Evolutionary conservation across 2,113 vertebrate genomes (phyloP).

Genomic region (Sus scrofa): DNA sequence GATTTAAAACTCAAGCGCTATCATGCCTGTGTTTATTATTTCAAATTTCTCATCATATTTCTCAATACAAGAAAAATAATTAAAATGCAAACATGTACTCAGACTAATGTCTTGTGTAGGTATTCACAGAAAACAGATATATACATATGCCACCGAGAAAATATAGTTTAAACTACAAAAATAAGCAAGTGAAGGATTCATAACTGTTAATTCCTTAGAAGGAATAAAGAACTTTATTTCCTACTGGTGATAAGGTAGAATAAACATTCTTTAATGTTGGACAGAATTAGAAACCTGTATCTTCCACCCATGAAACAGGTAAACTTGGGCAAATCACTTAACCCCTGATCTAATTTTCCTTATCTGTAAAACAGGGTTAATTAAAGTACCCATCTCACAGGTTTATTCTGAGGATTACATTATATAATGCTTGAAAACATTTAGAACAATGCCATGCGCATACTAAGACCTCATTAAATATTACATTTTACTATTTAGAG

Average conservation of each 20-base stretch:
- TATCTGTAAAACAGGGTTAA: background rate
- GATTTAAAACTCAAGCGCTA: background rate
- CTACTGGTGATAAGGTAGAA: background rate
- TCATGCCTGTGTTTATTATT: background rate
- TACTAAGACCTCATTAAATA: background rate
- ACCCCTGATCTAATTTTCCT: background rate
- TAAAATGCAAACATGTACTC: conserved; percentile 4
- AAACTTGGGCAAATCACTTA: background rate
- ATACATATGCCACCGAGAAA: background rate
- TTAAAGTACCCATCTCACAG: background rate
- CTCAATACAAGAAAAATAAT: conserved; percentile 2
- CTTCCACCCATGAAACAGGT: background rate
- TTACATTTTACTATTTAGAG: background rate
- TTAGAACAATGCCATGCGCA: background rate
- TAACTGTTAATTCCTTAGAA: background rate
- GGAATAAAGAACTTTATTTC: background rate
- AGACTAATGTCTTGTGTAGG: background rate
- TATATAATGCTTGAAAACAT: background rate
- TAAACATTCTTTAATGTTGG: conserved; percentile 15
- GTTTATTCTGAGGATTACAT: background rate
- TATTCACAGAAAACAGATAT: background rate
- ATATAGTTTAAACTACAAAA: background rate
- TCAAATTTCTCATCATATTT: background rate
- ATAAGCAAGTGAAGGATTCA: background rate
- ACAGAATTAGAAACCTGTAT: background rate